Conservation (phyloP, 1,140 invertebrate genomes). For the Formica exsecta region DNA sequence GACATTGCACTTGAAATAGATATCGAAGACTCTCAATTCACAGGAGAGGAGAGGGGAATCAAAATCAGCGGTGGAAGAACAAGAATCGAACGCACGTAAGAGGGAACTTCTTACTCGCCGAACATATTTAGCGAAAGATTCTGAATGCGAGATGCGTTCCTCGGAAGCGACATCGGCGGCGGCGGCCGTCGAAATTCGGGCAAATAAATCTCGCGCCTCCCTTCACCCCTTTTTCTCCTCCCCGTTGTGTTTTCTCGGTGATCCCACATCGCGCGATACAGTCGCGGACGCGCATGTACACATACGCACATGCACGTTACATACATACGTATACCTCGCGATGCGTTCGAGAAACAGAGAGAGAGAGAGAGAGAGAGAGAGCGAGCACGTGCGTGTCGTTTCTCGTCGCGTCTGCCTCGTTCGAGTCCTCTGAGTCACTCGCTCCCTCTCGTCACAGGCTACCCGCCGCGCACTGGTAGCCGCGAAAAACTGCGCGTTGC, state of each 20-base stretch:
- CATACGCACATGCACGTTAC: slow-evolving; percentile 45
- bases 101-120: slow-evolving; percentile 48
- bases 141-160: slow-evolving; percentile 85
- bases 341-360: not conserved
- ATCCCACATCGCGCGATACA: slow-evolving; percentile 48
- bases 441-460: slow-evolving; percentile 77
- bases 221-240: slow-evolving; percentile 40
- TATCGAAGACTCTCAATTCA: not conserved
- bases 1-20: not conserved
- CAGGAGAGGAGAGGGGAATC: no score
- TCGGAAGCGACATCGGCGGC: slow-evolving; percentile 77
- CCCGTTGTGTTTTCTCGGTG: not conserved
- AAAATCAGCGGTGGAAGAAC: not conserved
- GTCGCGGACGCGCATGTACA: slow-evolving; percentile 24
- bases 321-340: slow-evolving; percentile 2
- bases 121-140: slow-evolving; percentile 82
- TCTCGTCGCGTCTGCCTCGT: slow-evolving; percentile 62
- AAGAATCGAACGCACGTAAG: not conserved
- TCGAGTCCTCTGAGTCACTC: slow-evolving; percentile 79
- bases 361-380: not conserved
- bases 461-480: slow-evolving; percentile 67
- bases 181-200: slow-evolving; percentile 83
- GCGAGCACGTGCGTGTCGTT: slow-evolving; percentile 69
- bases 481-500: slow-evolving; percentile 83
- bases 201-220: slow-evolving; percentile 83